Evolutionary conservation across 2,113 vertebrate genomes (phyloP).

Genomic region (Mobula birostris): DNA sequence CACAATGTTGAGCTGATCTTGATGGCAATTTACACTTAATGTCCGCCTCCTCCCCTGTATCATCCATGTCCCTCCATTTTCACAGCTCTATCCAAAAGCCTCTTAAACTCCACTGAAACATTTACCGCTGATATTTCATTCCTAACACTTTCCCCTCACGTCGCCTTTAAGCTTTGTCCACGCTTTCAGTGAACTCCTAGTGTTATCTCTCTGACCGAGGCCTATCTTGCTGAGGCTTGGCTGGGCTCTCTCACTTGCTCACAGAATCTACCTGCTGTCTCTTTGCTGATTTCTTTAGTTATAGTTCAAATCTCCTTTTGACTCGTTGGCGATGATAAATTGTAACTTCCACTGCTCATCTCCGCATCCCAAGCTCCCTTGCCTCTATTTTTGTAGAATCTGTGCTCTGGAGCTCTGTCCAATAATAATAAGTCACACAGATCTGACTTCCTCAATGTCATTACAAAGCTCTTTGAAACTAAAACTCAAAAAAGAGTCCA

Average conservation of each 20-base stretch:
- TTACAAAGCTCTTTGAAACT: neutral
- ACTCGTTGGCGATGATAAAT: slow-evolving; percentile 5
- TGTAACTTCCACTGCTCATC: neutral
- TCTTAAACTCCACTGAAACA: too few species aligned
- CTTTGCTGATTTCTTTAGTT: neutral
- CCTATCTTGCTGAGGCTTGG: neutral
- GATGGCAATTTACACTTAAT: too few species aligned
- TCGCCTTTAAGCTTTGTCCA: too few species aligned
- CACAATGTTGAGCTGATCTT: too few species aligned
- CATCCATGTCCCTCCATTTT: too few species aligned
- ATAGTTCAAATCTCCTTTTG: slow-evolving; percentile 7
- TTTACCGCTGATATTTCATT: too few species aligned
- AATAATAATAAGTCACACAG: neutral
- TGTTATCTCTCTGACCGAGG: neutral
- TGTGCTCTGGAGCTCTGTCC: neutral
- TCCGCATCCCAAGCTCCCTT: neutral
- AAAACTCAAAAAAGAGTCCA: neutral
- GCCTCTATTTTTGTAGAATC: neutral
- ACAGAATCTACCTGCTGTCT: too few species aligned
- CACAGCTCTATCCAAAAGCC: too few species aligned
- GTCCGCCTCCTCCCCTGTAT: too few species aligned
- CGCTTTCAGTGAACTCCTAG: neutral
- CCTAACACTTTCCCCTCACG: too few species aligned
- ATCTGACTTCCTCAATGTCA: slow-evolving; percentile 4
- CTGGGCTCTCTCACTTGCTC: neutral